phyloP scores from a whole-genome alignment of 2,888 invertebrate species.

The Gymnoscelis rufifasciata region DNA sequence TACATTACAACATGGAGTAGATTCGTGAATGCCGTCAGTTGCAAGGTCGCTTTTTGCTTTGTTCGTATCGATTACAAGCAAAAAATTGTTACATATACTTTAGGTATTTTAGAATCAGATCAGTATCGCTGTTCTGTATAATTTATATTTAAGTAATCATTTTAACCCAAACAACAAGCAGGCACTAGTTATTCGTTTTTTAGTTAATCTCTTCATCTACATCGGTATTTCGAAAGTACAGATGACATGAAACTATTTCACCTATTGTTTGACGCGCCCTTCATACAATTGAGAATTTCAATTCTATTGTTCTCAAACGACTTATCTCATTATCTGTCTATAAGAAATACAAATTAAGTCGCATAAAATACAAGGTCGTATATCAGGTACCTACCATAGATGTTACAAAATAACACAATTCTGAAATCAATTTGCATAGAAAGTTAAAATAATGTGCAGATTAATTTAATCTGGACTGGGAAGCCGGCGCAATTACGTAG shows the following conservation, averaged over 20 bases:
- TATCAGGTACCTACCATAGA: constrained; percentile 26
- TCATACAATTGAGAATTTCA: constrained; percentile 6
- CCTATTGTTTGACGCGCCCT: background rate
- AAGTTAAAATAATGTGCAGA: constrained; percentile 41
- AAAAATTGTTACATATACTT: constrained; percentile 12
- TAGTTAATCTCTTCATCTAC: too few species aligned
- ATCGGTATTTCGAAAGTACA: too few species aligned
- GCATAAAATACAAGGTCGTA: constrained; percentile 23
- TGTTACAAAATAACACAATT: constrained; percentile 32
- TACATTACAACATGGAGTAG: constrained; percentile 60
- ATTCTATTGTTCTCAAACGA: constrained; percentile 6
- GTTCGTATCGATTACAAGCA: constrained; percentile 27
- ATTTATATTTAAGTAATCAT: too few species aligned
- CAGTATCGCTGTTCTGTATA: background rate
- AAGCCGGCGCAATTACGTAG: constrained; percentile 28
- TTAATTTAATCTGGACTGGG: constrained; percentile 34
- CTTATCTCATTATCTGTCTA: constrained; percentile 11
- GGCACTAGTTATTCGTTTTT: too few species aligned
- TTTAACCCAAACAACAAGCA: too few species aligned
- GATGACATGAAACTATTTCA: background rate
- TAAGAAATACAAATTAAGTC: constrained; percentile 15
- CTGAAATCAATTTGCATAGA: constrained; percentile 36
- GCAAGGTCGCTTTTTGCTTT: constrained; percentile 44
- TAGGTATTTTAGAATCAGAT: background rate
- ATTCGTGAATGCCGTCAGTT: constrained; percentile 48